These are phyloP conservation scores for Tupaia tana DNA, from an alignment of 2,113 vertebrate genomes.

Conservation along the genomic window DNA sequence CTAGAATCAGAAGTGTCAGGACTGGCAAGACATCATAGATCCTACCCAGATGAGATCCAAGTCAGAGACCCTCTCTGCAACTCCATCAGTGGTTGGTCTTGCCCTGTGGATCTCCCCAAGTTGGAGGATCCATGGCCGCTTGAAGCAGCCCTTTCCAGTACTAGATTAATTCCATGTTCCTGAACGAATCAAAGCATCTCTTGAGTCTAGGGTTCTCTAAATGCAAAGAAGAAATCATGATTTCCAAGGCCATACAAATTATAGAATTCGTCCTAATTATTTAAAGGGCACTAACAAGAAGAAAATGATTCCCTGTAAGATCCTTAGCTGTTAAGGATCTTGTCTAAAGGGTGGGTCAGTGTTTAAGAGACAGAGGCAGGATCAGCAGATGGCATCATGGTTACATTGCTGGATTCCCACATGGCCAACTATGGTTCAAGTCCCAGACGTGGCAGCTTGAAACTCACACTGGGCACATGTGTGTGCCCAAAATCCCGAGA, in stretches of 20 bases:
- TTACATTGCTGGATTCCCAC: too few relatives aligned
- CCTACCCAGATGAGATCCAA: neutral
- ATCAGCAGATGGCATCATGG: too few relatives aligned
- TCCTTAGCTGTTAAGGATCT: neutral
- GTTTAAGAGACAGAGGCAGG: neutral
- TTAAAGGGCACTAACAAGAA: neutral
- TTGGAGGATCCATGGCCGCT: neutral
- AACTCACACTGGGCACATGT: too few relatives aligned
- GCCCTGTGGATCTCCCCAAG: neutral
- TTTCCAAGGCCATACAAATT: neutral
- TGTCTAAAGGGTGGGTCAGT: neutral
- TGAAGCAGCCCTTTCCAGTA: neutral
- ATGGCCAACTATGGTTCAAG: too few relatives aligned
- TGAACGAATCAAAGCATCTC: neutral
- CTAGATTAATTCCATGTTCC: neutral
- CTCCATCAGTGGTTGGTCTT: neutral
- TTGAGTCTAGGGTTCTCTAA: conserved; percentile 13
- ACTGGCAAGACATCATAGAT: neutral
- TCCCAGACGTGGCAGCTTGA: too few relatives aligned
- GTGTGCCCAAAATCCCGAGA: too few relatives aligned
- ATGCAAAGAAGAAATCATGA: neutral
- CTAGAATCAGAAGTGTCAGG: neutral
- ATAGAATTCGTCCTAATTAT: neutral
- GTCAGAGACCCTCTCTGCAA: neutral
- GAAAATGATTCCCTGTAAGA: neutral